Conservation (phyloP, 2,797 vertebrate species). For the Bovichtus diacanthus region DNA sequence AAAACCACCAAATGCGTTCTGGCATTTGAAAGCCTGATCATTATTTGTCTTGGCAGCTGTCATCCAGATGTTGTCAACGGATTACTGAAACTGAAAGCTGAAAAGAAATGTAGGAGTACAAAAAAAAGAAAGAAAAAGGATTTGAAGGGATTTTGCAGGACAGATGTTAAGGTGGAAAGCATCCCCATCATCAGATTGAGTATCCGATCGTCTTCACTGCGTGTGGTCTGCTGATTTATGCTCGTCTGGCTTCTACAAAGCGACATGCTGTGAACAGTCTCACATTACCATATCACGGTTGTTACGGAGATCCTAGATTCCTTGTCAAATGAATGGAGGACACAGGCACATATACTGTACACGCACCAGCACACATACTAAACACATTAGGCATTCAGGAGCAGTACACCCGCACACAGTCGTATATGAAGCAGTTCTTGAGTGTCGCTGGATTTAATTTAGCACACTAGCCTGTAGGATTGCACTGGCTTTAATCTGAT, state of each 20-base stretch:
- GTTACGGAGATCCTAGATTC: conserved; percentile 18
- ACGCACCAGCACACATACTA: not conserved
- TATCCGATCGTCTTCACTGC: conserved; percentile 10
- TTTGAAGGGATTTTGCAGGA: conserved; percentile 20
- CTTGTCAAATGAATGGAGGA: conserved; percentile 12
- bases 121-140: not conserved
- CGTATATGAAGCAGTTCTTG: conserved; percentile 26
- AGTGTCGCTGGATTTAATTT: conserved; percentile 45
- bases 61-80: conserved; percentile 49
- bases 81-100: conserved; percentile 4
- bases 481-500: conserved; percentile 48
- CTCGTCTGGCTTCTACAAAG: conserved; percentile 11
- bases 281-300: conserved; percentile 11
- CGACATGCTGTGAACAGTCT: conserved; percentile 5
- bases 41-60: conserved; percentile 59
- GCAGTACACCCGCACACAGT: not conserved
- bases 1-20: conserved; percentile 8
- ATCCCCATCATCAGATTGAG: conserved; percentile 21
- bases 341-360: too few species aligned
- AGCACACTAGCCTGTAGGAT: conserved; percentile 41
- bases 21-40: conserved; percentile 39
- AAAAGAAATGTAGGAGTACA: not conserved
- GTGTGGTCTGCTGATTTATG: conserved; percentile 27
- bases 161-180: conserved; percentile 40
- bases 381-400: conserved; percentile 26